Percentiles rank a stretch among this genome's conserved stretches.
Conservation (phyloP, 2,888 invertebrate species). For the Thyatira batis region DNA sequence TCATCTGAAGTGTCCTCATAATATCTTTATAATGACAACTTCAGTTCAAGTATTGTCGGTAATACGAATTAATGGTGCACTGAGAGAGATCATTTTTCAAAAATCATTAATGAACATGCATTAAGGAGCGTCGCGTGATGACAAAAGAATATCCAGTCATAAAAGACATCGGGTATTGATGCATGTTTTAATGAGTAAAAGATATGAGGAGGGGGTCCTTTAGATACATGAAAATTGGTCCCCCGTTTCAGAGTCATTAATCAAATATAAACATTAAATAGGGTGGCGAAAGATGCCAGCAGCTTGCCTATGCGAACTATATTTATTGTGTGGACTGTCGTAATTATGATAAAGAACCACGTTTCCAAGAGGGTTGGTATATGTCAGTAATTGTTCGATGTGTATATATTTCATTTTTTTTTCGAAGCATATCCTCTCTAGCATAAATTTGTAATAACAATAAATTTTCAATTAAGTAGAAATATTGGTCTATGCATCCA, state of each 20-base stretch:
- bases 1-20: conserved; percentile 15
- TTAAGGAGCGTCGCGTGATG: conserved; percentile 34
- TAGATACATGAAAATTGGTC: conserved; percentile 52
- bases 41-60: conserved; percentile 28
- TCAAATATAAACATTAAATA: conserved; percentile 75
- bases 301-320: conserved; percentile 64
- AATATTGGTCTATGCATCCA: background rate
- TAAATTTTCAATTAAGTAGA: background rate
- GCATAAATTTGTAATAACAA: conserved; percentile 5
- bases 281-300: conserved; percentile 74
- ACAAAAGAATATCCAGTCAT: conserved; percentile 35
- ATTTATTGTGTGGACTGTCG: conserved; percentile 55
- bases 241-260: conserved; percentile 69
- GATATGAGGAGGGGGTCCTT: conserved; percentile 40
- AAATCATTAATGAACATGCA: conserved; percentile 32
- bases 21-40: conserved; percentile 1
- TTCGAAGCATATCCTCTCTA: conserved; percentile 4
- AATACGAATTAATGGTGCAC: conserved; percentile 35
- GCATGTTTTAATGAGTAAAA: conserved; percentile 21
- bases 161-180: conserved; percentile 22
- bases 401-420: conserved; percentile 31
- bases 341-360: conserved; percentile 45
- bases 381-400: conserved; percentile 36
- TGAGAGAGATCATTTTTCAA: conserved; percentile 25
- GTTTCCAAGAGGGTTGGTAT: conserved; percentile 37